These are phyloP conservation scores for Cladorhizidae sp. DNA, from an alignment of 37 sponge, comb jelly and placozoan species.

Conservation along the genomic window DNA sequence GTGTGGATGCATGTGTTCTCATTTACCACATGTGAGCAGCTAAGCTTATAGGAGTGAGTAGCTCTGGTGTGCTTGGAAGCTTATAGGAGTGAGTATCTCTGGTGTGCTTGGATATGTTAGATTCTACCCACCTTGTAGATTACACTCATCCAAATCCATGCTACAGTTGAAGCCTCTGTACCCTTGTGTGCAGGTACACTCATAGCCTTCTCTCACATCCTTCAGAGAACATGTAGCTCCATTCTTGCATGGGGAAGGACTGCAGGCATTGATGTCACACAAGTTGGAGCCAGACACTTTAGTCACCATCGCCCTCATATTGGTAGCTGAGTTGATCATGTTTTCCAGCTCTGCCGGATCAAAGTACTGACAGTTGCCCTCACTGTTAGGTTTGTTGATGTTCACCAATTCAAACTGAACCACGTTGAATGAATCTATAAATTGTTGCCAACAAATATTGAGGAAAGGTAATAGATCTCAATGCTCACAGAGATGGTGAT, in stretches of 20 bases:
- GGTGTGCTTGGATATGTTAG: too few relatives aligned
- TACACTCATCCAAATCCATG: constrained; percentile 49
- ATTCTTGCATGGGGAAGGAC: constrained; percentile 69
- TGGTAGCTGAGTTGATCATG: not conserved
- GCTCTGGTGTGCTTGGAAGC: too few relatives aligned
- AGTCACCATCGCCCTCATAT: constrained; percentile 7
- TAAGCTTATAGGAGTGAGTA: too few relatives aligned
- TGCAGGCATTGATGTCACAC: constrained; percentile 54
- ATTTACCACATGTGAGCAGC: too few relatives aligned
- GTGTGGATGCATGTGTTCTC: too few relatives aligned
- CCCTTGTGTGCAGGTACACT: constrained; percentile 45
- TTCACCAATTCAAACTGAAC: not conserved
- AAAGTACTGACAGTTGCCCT: constrained; percentile 8
- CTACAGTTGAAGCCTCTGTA: constrained; percentile 50
- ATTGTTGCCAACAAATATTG: too few relatives aligned
- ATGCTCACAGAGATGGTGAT: too few relatives aligned
- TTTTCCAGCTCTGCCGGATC: not conserved
- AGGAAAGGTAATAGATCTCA: too few relatives aligned
- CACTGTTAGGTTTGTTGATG: constrained; percentile 16
- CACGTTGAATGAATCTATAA: not conserved
- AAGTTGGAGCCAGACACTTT: not conserved
- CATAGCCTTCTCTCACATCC: constrained; percentile 33
- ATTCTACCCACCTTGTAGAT: not conserved
- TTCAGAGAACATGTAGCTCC: constrained; percentile 36
- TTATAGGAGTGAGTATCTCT: too few relatives aligned